Conservation (phyloP, 2,797 vertebrate genomes). For the Sylvilagus floridanus region DNA sequence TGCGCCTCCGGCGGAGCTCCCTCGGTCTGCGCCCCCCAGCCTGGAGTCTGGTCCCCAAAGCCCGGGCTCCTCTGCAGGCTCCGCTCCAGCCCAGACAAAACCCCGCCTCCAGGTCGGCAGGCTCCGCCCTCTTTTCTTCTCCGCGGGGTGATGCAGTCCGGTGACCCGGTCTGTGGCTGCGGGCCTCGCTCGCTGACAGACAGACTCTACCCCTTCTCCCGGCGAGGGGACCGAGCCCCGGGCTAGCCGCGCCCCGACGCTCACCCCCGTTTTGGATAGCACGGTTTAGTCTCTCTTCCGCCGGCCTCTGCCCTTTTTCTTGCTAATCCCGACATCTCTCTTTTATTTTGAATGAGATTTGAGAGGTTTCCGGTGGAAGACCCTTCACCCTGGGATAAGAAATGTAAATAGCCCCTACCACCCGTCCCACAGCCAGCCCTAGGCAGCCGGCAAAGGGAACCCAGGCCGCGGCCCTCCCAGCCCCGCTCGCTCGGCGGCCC, state of each 20-base stretch:
- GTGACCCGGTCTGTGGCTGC: background rate
- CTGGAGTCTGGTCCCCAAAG: background rate
- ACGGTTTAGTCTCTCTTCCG: background rate
- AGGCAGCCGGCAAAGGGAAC: background rate
- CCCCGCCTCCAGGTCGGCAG: slow-evolving; percentile 72
- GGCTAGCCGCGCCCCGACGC: background rate
- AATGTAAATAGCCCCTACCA: slow-evolving; percentile 73
- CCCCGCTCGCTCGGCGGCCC: background rate
- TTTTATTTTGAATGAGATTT: slow-evolving; percentile 42
- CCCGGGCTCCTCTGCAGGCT: background rate
- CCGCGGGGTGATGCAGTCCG: background rate
- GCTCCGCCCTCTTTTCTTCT: slow-evolving; percentile 67
- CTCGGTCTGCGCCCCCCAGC: fast-evolving
- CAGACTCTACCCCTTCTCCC: background rate
- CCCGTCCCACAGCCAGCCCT: background rate
- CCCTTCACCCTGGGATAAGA: background rate
- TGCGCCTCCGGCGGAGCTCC: background rate
- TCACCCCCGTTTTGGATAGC: background rate
- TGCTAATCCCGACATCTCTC: slow-evolving; percentile 56
- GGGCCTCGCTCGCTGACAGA: background rate
- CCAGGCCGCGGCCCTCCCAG: background rate
- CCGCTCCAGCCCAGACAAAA: slow-evolving; percentile 23
- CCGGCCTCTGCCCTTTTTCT: slow-evolving; percentile 48
- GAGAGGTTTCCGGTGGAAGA: background rate
- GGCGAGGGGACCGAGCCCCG: background rate